Base-by-base conservation (phyloP, 2,888 invertebrate genomes). In the Xylota segnis region DNA sequence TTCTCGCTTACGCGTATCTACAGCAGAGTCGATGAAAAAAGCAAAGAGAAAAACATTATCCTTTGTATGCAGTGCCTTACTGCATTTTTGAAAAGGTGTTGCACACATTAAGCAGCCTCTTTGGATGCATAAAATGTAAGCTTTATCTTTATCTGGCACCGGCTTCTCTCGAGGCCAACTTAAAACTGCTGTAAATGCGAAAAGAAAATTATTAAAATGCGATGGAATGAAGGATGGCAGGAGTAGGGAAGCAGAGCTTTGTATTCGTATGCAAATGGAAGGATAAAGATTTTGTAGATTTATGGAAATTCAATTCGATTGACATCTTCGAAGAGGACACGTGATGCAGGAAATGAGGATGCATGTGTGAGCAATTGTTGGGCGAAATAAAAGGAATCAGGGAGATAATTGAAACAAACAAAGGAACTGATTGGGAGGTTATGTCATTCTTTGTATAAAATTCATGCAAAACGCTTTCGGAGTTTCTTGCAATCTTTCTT, bases 11-110 rank as follows among this genome's bases (percentile, higher is more conserved):
- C 32, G 29, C 59, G 43, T 68, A 45, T 74, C 59, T 52, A 0
- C n/a, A 43, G 54, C 56, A 23, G 23, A 54, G 45, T 61, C 68
- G 54, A 82, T 75, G 63, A 70, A 54, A 82, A 23, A 23, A 23
- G 3, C 1, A 23, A 23, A 23, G 23, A 23, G n/a, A 23, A 66
- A 45, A 45, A 18, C 9, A 40, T 74, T 47, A 65, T 43, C 61
- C 61, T 43, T 61, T 43, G 27, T 27, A 50, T 50, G 18, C 50
- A 50, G 23, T 47, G 65, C 47, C 18, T 32, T 50, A 50, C 12
- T 65, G 65, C 50, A 65, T 65, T 65, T 50, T 29, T 63, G 1
- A 65, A 65, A 27, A 47, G 34, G 32, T 65, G 23, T 65, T 50
- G 47, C 34, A 47, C 29, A 59, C 59, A 43, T 59, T 59, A 59